These are phyloP conservation scores for Eurypyga helias DNA, from an alignment of 2,113 vertebrate genomes.

Conservation along the genomic window DNA sequence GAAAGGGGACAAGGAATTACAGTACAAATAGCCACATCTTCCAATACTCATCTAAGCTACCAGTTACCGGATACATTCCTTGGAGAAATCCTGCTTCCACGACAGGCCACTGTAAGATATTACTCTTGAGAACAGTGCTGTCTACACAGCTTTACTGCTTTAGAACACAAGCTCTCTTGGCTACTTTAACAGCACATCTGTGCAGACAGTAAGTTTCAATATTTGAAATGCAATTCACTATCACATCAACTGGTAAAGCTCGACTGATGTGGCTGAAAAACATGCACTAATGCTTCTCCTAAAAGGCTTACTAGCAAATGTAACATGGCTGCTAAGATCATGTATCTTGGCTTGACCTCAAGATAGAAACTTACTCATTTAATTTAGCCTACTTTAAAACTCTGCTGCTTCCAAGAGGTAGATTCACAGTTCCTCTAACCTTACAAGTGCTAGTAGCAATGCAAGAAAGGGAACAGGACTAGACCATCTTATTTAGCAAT, in stretches of 20 bases:
- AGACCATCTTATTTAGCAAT: background rate
- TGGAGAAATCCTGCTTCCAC: background rate
- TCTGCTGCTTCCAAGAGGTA: background rate
- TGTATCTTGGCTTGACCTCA: background rate
- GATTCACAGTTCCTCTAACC: background rate
- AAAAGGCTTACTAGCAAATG: background rate
- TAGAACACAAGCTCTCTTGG: background rate
- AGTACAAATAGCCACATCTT: background rate
- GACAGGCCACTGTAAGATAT: background rate
- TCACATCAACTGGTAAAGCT: background rate
- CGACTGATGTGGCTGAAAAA: background rate
- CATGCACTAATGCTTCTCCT: background rate
- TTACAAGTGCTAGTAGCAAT: background rate
- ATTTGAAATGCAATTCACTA: background rate
- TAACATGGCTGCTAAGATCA: background rate
- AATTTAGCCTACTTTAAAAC: background rate
- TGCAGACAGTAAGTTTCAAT: background rate
- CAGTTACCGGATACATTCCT: background rate
- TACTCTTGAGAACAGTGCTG: background rate
- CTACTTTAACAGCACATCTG: rapidly evolving
- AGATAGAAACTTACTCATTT: background rate
- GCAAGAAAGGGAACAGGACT: background rate
- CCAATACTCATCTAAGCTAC: background rate
- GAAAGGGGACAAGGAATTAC: background rate
- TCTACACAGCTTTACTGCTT: background rate